Base-by-base conservation (phyloP, 2,888 invertebrate species). In the Cactoblastis cactorum region DNA sequence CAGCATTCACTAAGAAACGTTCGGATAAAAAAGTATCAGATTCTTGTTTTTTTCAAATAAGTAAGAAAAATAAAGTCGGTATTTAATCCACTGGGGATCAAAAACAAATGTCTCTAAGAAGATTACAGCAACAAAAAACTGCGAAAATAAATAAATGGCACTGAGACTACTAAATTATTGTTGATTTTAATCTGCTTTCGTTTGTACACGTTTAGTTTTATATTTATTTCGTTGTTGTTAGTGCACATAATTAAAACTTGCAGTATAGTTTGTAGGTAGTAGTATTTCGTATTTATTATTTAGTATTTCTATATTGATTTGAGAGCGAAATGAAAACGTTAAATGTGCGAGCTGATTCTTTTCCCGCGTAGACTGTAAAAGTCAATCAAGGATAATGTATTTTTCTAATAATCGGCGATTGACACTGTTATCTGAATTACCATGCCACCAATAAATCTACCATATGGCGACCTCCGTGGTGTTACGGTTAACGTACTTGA, bases 61-160 rank as follows among this genome's bases (percentile, higher is more conserved):
- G 52, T 58, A 58, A 63, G 56, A 61, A 57, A 56, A 52, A 55
- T 65, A 62, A 62, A 63, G 63, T 65, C 60, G 57, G 57, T 59
- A 67, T 67, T 69, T 71, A 70, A 71, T 75, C 68, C 66, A 65
- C 64, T 56, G 60, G 52, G 65, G 64, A 71, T 70, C 72, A 69
- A 66, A 58, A 59, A 63, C 57, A 63, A 61, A 63, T 60, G 62
- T 62, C 56, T 62, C 49, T 37, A 51, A 51, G 46, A 48, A 61
- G 62, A 66, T 64, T 62, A 63, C 63, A 67, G 15, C 17, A 43
- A n/a, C n/a, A n/a, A 28, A 61, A 57, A 55, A 51, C 55, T 47
- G 55, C 53, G 50, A 54, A 56, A 54, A 58, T 51, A 55, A 53
- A 59, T 54, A 60, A 55, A 59, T 53, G 53, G 54, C 50, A 34